A percentile compares a stretch with the other conserved stretches of the same genome.
Conservation (phyloP, 2,113 vertebrate species). For the Ranitomeya imitator region DNA sequence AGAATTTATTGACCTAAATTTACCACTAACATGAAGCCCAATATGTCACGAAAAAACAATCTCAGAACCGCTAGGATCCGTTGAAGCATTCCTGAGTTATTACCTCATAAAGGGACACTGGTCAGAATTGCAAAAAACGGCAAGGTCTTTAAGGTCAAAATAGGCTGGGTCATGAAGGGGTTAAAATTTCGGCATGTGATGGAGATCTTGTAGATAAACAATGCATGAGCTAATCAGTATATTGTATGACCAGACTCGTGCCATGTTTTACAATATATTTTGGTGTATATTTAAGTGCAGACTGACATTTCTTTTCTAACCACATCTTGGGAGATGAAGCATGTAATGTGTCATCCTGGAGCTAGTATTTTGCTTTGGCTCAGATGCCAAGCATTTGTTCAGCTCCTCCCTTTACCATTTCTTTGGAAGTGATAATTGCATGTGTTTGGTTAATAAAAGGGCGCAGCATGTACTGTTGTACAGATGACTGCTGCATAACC, state of each 20-base stretch:
- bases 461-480: background rate
- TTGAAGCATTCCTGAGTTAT: too few species aligned
- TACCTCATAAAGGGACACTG: too few species aligned
- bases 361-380: background rate
- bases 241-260: background rate
- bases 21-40: too few species aligned
- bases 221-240: background rate
- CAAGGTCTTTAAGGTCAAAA: too few species aligned
- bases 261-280: background rate
- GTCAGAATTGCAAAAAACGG: too few species aligned
- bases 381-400: conserved; percentile 20
- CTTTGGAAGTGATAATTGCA: conserved; percentile 41
- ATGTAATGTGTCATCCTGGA: background rate
- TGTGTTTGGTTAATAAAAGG: conserved; percentile 12
- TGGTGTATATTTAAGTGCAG: background rate
- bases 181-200: too few species aligned
- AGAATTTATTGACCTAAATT: too few species aligned
- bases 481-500: background rate
- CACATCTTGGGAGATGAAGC: background rate
- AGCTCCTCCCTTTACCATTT: background rate
- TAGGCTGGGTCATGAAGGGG: too few species aligned
- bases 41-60: too few species aligned
- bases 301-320: background rate
- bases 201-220: too few species aligned
- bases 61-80: too few species aligned